These are phyloP conservation scores for Leptothorax acervorum DNA, from an alignment of 2,888 invertebrate species.

Conservation along the genomic window DNA sequence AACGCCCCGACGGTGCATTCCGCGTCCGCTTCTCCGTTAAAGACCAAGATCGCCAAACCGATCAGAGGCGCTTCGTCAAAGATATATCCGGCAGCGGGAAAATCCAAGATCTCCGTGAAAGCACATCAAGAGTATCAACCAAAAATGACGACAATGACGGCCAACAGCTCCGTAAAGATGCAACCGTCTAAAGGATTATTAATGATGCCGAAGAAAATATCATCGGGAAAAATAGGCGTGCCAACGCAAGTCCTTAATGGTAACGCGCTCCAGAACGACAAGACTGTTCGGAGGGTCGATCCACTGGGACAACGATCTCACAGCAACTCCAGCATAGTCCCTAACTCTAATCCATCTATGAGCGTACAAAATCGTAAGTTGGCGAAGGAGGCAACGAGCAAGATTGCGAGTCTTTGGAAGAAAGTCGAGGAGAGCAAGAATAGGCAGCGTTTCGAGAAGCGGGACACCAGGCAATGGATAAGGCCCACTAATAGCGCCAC, in stretches of 20 bases:
- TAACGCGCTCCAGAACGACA: conserved; percentile 74
- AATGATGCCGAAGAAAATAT: conserved; percentile 64
- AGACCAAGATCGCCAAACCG: conserved; percentile 81
- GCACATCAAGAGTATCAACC: conserved; percentile 71
- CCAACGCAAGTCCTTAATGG: conserved; percentile 51
- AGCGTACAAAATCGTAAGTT: conserved; percentile 81
- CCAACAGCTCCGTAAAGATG: conserved; percentile 75
- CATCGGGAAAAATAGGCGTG: conserved; percentile 52
- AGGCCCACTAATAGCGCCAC: conserved; percentile 77
- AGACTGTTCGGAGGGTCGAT: conserved; percentile 67
- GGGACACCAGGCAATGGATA: conserved; percentile 89
- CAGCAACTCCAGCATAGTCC: conserved; percentile 88
- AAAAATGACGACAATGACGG: conserved; percentile 70
- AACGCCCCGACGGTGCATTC: conserved; percentile 82
- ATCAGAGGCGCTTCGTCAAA: conserved; percentile 77
- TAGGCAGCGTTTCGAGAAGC: conserved; percentile 86
- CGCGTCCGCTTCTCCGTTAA: conserved; percentile 76
- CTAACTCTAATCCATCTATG: conserved; percentile 77
- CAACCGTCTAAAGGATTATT: conserved; percentile 67
- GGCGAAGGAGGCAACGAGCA: conserved; percentile 90
- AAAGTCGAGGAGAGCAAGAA: conserved; percentile 91
- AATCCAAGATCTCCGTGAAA: conserved; percentile 76
- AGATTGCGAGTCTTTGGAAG: conserved; percentile 93
- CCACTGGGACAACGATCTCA: conserved; percentile 85
- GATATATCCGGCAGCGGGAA: conserved; percentile 65